Base-by-base conservation (phyloP, 2,888 invertebrate species). In the Catocala fraxini region DNA sequence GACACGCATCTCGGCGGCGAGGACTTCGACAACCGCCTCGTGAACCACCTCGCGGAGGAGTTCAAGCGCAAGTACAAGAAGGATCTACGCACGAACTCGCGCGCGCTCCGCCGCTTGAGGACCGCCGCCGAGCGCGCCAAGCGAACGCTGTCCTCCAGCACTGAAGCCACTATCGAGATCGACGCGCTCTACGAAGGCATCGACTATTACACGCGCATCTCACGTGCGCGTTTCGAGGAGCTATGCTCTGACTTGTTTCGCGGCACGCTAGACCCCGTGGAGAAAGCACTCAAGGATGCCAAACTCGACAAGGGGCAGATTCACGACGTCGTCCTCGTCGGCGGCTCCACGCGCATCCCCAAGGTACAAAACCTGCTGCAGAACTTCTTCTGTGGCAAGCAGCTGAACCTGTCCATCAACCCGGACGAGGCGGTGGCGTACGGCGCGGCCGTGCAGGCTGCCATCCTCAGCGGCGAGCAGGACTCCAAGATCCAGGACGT, bases 341-440 rank as follows among this genome's bases (percentile, higher is more conserved):
- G 98, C 11, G 98, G 97, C 34, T 97, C 97, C 0, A 97, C 96
- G 0, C 95, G 97, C 64, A 97, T 97, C 60, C 97, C 97, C 0
- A 97, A 97, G 85, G 95, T 97, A 45, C 97, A 97, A 88, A 96
- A 90, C 65, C 86, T 97, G 71, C 90, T 97, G 41, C 96, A 96
- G 86, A 96, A 96, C 85, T 97, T 96, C 93, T 97, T 97, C 95
- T 95, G 95, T 73, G 96, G 96, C 5, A 97, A 97, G 88, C 92
- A 95, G 46, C 89, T 97, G n/a, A 97, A 97, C 82, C 90, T 96
- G 45, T 96, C 96, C 46, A 97, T 97, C 81, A 97, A 97, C 82
- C 97, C 97, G 0, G 97, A 97, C 76, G 97, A 97, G 83, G 97
- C 97, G 0, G 97, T 97, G 3, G 97, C 97, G 0, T 97, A 97